Evolutionary conservation across 1,140 invertebrate species (phyloP), one percentile per base, ranked within the genome.

Genomic region (Hydropsyche tenuis): DNA sequence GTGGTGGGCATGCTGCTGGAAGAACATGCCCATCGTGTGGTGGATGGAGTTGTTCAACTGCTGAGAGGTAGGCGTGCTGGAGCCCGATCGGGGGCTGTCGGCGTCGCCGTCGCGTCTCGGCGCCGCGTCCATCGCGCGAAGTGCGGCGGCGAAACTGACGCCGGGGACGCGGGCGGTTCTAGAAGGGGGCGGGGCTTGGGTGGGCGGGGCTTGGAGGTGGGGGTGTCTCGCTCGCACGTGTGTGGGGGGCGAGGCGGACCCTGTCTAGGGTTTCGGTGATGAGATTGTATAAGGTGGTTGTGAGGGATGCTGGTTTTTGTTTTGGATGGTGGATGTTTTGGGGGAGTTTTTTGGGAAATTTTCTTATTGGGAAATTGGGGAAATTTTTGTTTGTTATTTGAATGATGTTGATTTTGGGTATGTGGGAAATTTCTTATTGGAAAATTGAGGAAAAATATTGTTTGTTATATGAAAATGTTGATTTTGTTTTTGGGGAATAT

Each of bases 11-110:
- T 72, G 69, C 12, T 70, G 68, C 25, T 77, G 75, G 37, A 77
- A 74, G 60, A 77, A 77, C 73, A 77, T 74, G 6, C 71, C 71
- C 71, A 73, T 73, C 12, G 73, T 60, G 73, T 77, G 75, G 30
- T 16, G 1, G 23, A 27, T 42, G 23, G 18, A 12, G 48, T 46
- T 43, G 12, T 70, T 66, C 25, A 69, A 69, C 3, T 69, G 70
- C 64, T 25, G 46, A 60, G 37, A 73, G 69, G 25, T 69, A 43
- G 65, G 75, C 20, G 14, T 74, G 53, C 75, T 77, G 18, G 66
- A 48, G 63, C 74, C 75, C 0, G 75, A 77, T 0, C 75, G 46
- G 5, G 73, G 73, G 14, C 69, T 72, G 23, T 27, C 68, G 45
- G 12, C 42, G 30, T 37, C 30, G n/a, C n/a, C n/a, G 27, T 69